phyloP scores from a whole-genome alignment of 2,888 invertebrate genomes.

The Pantelozetes paolii region DNA sequence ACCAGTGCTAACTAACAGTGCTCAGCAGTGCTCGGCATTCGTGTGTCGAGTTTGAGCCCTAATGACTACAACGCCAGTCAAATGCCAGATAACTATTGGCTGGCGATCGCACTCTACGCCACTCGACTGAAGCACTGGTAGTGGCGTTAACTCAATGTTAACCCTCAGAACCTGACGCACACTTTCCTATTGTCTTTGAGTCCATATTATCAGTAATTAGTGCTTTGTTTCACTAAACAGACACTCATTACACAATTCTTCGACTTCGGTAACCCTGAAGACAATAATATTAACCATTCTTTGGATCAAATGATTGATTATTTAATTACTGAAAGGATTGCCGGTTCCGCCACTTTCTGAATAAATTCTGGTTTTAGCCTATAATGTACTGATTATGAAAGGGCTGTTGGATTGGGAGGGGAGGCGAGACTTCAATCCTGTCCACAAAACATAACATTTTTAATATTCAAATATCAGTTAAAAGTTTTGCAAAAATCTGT shows the following conservation, averaged over 20 bases:
- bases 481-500: background rate
- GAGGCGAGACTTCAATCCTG: too few relatives aligned
- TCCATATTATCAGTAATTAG: too few relatives aligned
- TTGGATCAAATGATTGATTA: too few relatives aligned
- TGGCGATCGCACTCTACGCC: constrained; percentile 8
- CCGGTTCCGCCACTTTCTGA: constrained; percentile 4
- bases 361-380: constrained; percentile 13
- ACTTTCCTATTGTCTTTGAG: background rate
- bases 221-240: too few relatives aligned
- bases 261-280: too few relatives aligned
- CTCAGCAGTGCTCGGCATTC: background rate
- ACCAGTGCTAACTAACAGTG: background rate
- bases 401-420: too few relatives aligned
- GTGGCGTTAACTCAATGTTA: constrained; percentile 8
- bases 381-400: background rate
- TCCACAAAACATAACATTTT: too few relatives aligned
- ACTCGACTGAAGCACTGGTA: constrained; percentile 10
- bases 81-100: constrained; percentile 10
- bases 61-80: constrained; percentile 20
- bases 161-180: too few relatives aligned
- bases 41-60: background rate
- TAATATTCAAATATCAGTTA: too few relatives aligned
- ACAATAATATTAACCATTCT: too few relatives aligned
- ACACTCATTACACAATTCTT: too few relatives aligned
- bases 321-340: too few relatives aligned